These are phyloP conservation scores for Trissoscelio sp. DNA, from an alignment of 2,888 invertebrate genomes.

Conservation along the genomic window DNA sequence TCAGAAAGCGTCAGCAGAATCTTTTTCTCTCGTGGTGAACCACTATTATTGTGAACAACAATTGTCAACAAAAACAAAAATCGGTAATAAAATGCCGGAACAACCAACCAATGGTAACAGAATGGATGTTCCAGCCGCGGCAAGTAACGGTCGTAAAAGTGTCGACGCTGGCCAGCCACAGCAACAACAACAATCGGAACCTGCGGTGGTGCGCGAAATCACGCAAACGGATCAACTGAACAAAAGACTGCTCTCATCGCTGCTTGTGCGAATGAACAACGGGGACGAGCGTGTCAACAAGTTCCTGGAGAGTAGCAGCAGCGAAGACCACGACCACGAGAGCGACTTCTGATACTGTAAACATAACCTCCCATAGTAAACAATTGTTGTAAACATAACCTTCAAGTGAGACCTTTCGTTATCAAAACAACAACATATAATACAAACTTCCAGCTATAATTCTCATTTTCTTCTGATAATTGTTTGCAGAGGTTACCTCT, in stretches of 20 bases:
- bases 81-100: constrained; percentile 76
- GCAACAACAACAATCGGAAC: constrained; percentile 41
- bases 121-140: no score
- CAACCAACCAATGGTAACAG: constrained; percentile 72
- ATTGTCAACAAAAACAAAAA: neutral
- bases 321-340: constrained; percentile 79
- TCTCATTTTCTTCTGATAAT: neutral
- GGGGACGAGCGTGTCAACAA: constrained; percentile 75
- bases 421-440: neutral
- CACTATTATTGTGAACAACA: neutral
- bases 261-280: constrained; percentile 86
- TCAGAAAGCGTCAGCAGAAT: neutral
- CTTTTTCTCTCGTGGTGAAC: neutral
- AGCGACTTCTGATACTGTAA: constrained; percentile 75
- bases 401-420: constrained; percentile 15
- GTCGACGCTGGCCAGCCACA: constrained; percentile 33
- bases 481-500: constrained; percentile 12
- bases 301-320: constrained; percentile 74
- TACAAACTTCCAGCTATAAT: neutral
- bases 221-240: constrained; percentile 88
- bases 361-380: constrained; percentile 41
- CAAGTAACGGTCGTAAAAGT: constrained; percentile 70
- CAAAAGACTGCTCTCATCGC: constrained; percentile 87
- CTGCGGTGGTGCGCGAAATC: constrained; percentile 82
- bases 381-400: constrained; percentile 42